These are phyloP conservation scores for Ctenosaura bakeri DNA, from an alignment of 2,797 vertebrate species.

Conservation along the genomic window DNA sequence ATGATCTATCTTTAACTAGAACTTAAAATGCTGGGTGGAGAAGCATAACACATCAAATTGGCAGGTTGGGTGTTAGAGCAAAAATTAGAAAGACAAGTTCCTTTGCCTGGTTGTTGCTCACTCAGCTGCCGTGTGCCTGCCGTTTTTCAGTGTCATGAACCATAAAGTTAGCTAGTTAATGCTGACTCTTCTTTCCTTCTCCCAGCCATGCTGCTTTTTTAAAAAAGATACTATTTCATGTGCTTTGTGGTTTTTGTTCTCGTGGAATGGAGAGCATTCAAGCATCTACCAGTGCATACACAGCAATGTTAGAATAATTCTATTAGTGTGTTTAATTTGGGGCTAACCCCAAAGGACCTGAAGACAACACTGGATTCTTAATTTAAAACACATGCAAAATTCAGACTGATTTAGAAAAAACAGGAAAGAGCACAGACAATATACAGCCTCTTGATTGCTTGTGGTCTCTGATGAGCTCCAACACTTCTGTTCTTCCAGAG, in stretches of 20 bases:
- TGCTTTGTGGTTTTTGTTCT: not conserved
- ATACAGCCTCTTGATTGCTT: not conserved
- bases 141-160: not conserved
- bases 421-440: not conserved
- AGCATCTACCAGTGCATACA: not conserved
- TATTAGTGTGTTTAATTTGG: not conserved
- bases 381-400: not conserved
- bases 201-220: not conserved
- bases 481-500: no score
- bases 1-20: not conserved
- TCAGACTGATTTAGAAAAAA: not conserved
- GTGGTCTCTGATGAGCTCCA: not conserved
- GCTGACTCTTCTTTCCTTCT: slow-evolving; percentile 1
- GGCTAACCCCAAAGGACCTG: not conserved
- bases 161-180: not conserved
- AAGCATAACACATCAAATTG: not conserved
- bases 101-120: not conserved
- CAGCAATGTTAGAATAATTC: not conserved
- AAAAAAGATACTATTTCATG: not conserved
- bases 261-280: not conserved
- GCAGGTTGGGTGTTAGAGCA: not conserved
- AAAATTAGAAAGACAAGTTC: not conserved
- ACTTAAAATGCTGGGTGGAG: not conserved
- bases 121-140: not conserved
- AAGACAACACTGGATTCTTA: not conserved